Percentiles rank a stretch among this genome's conserved stretches.
Evolutionary conservation across 1,140 invertebrate species (phyloP).

Genomic region (Lordiphosa stackelbergi): DNA sequence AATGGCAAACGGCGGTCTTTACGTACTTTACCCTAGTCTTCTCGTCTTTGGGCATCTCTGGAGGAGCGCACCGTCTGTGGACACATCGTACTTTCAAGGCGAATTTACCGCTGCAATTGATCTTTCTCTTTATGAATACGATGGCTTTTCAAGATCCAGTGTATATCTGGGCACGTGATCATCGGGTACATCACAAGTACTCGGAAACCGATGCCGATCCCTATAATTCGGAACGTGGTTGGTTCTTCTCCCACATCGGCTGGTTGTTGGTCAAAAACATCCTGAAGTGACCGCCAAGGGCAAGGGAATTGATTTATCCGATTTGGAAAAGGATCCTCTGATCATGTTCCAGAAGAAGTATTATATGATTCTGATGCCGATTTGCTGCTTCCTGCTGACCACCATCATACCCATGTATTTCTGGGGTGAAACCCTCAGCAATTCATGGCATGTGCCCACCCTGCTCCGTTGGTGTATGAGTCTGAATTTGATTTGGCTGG

Average conservation of each 20-base stretch:
- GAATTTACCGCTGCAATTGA: conserved; percentile 81
- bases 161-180: conserved; percentile 65
- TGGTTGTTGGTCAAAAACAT: conserved; percentile 80
- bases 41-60: conserved; percentile 81
- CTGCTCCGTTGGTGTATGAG: conserved; percentile 80
- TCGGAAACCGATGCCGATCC: conserved; percentile 78
- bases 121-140: conserved; percentile 75
- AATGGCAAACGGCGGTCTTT: conserved; percentile 6
- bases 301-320: conserved; percentile 81
- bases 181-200: conserved; percentile 6
- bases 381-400: conserved; percentile 81
- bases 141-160: conserved; percentile 77
- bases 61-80: conserved; percentile 89
- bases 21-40: conserved; percentile 30
- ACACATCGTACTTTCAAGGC: conserved; percentile 88
- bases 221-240: conserved; percentile 80
- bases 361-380: conserved; percentile 2
- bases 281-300: conserved; percentile 81
- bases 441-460: conserved; percentile 8
- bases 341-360: conserved; percentile 82
- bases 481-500: conserved; percentile 83
- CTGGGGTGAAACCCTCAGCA: conserved; percentile 79
- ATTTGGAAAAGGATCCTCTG: conserved; percentile 82
- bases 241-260: conserved; percentile 81
- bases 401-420: conserved; percentile 81